phyloP scores from a whole-genome alignment of 23 tunicate genomes.

The Corella eumyota region DNA sequence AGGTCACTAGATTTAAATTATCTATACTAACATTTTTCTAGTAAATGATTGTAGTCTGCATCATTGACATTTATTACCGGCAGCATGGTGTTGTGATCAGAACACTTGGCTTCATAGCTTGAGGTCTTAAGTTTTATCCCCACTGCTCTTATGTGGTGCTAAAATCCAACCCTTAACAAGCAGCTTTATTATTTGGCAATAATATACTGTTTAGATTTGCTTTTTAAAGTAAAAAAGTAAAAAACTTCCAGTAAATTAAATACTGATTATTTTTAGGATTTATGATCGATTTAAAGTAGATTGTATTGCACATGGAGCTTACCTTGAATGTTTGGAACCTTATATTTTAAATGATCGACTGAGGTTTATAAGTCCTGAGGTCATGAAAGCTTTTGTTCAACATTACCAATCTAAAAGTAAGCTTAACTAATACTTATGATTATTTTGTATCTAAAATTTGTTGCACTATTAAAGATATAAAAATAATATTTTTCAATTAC shows the following conservation, averaged over 20 bases:
- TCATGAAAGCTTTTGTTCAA: slow-evolving; percentile 78
- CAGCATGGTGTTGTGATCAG: too few relatives aligned
- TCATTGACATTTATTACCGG: too few relatives aligned
- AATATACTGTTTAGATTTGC: neutral
- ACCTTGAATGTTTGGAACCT: slow-evolving; percentile 90
- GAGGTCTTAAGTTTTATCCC: too few relatives aligned
- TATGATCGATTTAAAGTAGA: slow-evolving; percentile 77
- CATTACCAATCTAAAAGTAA: slow-evolving; percentile 90
- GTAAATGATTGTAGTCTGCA: too few relatives aligned
- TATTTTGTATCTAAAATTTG: too few relatives aligned
- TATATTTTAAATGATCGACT: slow-evolving; percentile 68
- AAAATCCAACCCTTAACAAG: too few relatives aligned
- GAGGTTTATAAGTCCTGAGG: slow-evolving; percentile 61
- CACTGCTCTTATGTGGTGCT: too few relatives aligned
- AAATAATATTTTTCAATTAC: neutral
- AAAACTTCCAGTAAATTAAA: neutral
- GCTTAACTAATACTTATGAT: too few relatives aligned
- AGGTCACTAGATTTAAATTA: slow-evolving; percentile 28
- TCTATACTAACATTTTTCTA: too few relatives aligned
- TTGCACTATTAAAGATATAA: neutral
- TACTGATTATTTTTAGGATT: slow-evolving; percentile 20
- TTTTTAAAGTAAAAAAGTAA: neutral
- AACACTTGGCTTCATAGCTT: too few relatives aligned
- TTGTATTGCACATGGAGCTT: slow-evolving; percentile 81
- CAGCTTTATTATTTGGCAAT: neutral